A percentile compares a stretch with the other conserved stretches of the same genome.
Conservation (phyloP, 2,113 vertebrate genomes). For the Rattus norvegicus region DNA sequence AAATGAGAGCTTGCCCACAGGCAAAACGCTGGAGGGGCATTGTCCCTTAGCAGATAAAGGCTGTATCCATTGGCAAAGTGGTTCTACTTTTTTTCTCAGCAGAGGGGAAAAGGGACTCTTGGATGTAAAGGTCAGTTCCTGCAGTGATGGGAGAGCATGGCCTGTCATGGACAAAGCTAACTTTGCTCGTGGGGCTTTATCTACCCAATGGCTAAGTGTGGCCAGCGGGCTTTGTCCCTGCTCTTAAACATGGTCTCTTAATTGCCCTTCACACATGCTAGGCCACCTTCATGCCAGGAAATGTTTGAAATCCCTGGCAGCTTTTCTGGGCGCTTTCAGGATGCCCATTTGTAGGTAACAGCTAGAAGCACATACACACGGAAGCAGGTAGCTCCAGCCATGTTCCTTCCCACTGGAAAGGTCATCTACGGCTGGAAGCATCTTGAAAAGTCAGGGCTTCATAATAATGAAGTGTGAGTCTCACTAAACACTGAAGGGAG, state of each 20-base stretch:
- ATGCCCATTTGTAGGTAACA: not conserved
- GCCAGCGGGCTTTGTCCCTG: not conserved
- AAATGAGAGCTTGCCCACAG: not conserved
- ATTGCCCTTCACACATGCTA: not conserved
- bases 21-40: not conserved
- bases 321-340: not conserved
- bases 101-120: not conserved
- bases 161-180: rapidly evolving
- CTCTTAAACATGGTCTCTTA: not conserved
- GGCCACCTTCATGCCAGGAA: not conserved
- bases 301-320: not conserved
- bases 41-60: not conserved
- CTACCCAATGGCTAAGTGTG: rapidly evolving
- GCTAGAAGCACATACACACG: not conserved
- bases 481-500: not conserved
- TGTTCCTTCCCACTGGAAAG: not conserved
- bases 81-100: not conserved
- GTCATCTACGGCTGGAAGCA: not conserved
- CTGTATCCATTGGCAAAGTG: not conserved
- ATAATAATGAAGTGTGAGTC: not conserved
- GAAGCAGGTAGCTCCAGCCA: not conserved
- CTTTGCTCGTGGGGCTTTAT: not conserved
- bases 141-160: rapidly evolving
- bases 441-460: not conserved
- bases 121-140: not conserved